A percentile compares a stretch with the other conserved stretches of the same genome.
Evolutionary conservation across 2,797 vertebrate genomes (phyloP).

Genomic region (Crypturellus tataupa): DNA sequence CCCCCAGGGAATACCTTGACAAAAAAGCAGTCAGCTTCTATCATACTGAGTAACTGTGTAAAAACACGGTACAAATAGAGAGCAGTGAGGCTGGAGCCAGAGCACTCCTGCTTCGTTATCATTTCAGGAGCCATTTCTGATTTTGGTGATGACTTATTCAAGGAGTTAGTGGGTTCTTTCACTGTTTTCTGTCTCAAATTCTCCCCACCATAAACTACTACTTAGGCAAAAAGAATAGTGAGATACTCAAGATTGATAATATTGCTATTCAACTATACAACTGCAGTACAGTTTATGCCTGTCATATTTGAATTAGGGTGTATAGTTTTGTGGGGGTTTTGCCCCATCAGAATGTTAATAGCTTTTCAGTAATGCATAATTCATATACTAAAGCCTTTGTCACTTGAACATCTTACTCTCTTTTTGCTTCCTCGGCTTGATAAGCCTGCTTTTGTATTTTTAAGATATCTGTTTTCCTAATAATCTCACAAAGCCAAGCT

Average conservation of each 20-base stretch:
- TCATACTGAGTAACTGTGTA: slow-evolving; percentile 30
- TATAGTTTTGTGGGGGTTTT: slow-evolving; percentile 20
- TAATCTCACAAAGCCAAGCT: slow-evolving; percentile 19
- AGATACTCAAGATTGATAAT: neutral
- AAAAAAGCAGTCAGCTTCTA: slow-evolving; percentile 36
- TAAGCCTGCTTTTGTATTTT: slow-evolving; percentile 41
- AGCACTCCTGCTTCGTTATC: neutral
- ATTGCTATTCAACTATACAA: neutral
- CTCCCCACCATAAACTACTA: neutral
- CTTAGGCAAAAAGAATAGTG: fast-evolving
- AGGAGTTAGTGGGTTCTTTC: neutral
- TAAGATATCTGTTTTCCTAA: slow-evolving; percentile 23
- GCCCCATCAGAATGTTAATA: neutral
- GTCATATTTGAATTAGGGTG: slow-evolving; percentile 9
- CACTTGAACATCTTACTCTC: slow-evolving; percentile 21
- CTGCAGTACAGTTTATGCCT: slow-evolving; percentile 5
- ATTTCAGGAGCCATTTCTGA: neutral
- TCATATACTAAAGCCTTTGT: slow-evolving; percentile 52
- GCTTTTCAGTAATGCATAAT: slow-evolving; percentile 51
- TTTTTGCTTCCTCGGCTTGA: neutral
- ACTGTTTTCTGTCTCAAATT: neutral
- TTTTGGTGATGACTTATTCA: neutral
- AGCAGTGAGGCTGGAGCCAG: neutral
- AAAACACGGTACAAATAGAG: slow-evolving; percentile 16
- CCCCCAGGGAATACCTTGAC: neutral